Conservation (phyloP, 35 echinoderm and acorn worm species). For the Apostichopus japonicus region DNA sequence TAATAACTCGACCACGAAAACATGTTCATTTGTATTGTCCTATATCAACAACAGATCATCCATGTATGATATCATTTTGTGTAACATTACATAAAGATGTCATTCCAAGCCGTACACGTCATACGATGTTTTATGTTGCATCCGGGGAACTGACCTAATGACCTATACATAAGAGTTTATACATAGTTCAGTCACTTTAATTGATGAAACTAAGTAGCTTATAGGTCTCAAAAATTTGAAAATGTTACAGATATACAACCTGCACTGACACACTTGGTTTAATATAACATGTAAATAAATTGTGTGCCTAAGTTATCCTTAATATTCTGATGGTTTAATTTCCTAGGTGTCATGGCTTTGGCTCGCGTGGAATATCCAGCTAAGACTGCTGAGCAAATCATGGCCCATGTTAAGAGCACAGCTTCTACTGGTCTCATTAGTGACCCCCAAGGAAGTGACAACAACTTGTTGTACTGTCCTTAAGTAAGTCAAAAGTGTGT, state of each 20-base stretch:
- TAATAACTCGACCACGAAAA: too few relatives aligned
- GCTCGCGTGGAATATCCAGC: not conserved
- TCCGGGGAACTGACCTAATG: not conserved
- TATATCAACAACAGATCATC: not conserved
- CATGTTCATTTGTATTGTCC: not conserved
- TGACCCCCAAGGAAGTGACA: not conserved
- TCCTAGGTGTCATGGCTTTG: conserved; percentile 14
- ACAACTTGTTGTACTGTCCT: not conserved
- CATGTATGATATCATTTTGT: not conserved
- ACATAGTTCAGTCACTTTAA: not conserved
- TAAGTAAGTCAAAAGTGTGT: not conserved
- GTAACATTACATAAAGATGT: not conserved
- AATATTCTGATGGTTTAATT: too few relatives aligned
- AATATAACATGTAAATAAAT: not conserved
- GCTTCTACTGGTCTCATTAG: not conserved
- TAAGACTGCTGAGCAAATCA: not conserved
- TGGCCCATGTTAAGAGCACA: not conserved
- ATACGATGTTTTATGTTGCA: not conserved
- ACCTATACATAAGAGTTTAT: not conserved
- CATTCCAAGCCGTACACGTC: not conserved
- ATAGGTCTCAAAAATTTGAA: not conserved
- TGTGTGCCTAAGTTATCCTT: not conserved
- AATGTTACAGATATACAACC: not conserved
- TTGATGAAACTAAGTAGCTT: not conserved
- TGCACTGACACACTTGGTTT: not conserved